Evolutionary conservation across 2,888 invertebrate genomes (phyloP).

Genomic region (Habrosyne pyritoides): DNA sequence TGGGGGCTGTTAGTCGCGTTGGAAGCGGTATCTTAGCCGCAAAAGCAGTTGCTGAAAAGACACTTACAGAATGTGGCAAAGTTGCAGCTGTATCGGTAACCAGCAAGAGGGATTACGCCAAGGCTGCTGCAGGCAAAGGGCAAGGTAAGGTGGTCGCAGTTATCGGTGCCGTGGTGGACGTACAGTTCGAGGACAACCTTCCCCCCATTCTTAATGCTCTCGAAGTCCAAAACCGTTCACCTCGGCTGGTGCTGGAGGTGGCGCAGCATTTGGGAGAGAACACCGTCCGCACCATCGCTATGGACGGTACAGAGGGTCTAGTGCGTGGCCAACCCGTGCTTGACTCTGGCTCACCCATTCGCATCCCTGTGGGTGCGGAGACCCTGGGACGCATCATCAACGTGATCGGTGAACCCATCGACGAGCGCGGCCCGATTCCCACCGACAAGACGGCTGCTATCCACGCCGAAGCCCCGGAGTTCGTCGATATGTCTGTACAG

Average conservation of each 20-base stretch:
- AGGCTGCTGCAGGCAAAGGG: slow-evolving; percentile 48
- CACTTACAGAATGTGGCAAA: slow-evolving; percentile 84
- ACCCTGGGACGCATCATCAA: slow-evolving; percentile 97
- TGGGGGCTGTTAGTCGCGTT: slow-evolving; percentile 85
- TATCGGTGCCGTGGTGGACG: slow-evolving; percentile 99
- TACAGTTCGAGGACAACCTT: slow-evolving; percentile 96
- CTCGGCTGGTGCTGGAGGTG: slow-evolving; percentile 92
- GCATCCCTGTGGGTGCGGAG: slow-evolving; percentile 95
- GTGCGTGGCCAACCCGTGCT: slow-evolving; percentile 92
- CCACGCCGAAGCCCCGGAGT: slow-evolving; percentile 95
- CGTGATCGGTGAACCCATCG: slow-evolving; percentile 94
- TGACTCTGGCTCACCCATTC: slow-evolving; percentile 94
- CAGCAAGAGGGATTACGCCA: slow-evolving; percentile 72
- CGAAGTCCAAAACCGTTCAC: slow-evolving; percentile 93
- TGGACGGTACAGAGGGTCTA: slow-evolving; percentile 97
- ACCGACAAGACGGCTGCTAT: slow-evolving; percentile 91
- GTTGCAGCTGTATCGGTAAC: slow-evolving; percentile 69
- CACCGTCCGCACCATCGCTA: slow-evolving; percentile 95
- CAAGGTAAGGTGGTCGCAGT: slow-evolving; percentile 94
- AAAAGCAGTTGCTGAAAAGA: slow-evolving; percentile 83
- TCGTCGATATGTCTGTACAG: slow-evolving; percentile 95
- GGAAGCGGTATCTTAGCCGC: slow-evolving; percentile 85
- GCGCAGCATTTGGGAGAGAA: slow-evolving; percentile 97
- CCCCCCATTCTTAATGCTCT: slow-evolving; percentile 98
- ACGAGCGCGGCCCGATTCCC: slow-evolving; percentile 94